Evolutionary conservation across 2,888 invertebrate genomes (phyloP), one percentile per base, ranked within the genome.

Genomic region (Drosophila histrio): DNA sequence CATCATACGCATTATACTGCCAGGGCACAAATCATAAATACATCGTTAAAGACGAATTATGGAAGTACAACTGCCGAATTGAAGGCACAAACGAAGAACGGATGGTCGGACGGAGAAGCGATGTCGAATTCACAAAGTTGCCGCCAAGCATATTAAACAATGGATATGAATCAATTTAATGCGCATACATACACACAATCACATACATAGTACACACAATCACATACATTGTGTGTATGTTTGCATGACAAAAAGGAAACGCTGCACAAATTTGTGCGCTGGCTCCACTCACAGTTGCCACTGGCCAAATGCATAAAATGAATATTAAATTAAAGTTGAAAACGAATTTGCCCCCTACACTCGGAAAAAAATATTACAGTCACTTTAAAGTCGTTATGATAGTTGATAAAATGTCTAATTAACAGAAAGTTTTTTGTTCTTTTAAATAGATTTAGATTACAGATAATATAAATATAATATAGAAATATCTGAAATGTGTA

Each of bases 121-220:
- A 38, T 21, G 38, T 21, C 26, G 47, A 26, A 39, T 43, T 38
- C 58, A 64, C 43, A 72, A 76, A 77, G 66, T 69, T 74, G 79
- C 76, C 79, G 83, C 77, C 77, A 32, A 81, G 87, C 84, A 88
- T 88, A 88, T 84, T 89, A 89, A 88, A 88, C 87, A 89, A 88
- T 86, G 87, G 65, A 89, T 79, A 86, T 88, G 84, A 86, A 88
- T 89, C 84, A 89, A 88, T 87, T 83, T 85, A 75, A 85, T 75
- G 74, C 77, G 60, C 60, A 58, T 41, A 50, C 72, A 69, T 24
- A 49, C 41, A 52, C 36, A 53, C 47, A 70, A 13, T 24, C 34
- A 59, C 3, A 56, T 9, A 47, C 17, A 59, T 11, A 49, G 28
- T 56, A 21, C 34, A 34, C 44, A 34, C 44, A 28, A 2, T 4